phyloP scores from a whole-genome alignment of 2,113 vertebrate species.

The Ardeotis arabs region DNA sequence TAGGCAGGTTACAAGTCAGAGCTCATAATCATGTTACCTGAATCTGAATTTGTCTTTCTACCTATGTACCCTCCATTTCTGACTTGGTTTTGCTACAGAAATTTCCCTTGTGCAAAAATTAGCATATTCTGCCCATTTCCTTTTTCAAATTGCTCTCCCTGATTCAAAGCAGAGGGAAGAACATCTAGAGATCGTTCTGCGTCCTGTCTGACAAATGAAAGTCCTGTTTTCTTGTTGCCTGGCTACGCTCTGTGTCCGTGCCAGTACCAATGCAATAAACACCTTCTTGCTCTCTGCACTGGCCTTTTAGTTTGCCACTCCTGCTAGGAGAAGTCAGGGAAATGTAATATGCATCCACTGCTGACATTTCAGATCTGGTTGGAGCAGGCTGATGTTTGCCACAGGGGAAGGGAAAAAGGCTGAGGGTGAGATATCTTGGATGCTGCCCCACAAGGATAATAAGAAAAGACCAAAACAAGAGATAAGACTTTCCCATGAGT shows the following conservation, averaged over 20 bases:
- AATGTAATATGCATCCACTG: not conserved
- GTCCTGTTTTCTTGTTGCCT: constrained; percentile 8
- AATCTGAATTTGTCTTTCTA: not conserved
- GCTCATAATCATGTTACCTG: not conserved
- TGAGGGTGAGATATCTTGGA: not conserved
- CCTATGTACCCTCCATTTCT: not conserved
- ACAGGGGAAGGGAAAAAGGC: not conserved
- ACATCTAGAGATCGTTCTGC: accelerated
- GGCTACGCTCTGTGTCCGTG: not conserved
- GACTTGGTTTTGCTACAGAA: not conserved
- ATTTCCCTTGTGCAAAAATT: not conserved
- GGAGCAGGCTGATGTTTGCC: not conserved
- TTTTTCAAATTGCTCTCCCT: not conserved
- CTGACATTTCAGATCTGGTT: not conserved
- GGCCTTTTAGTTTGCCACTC: not conserved
- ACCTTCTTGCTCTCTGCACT: not conserved
- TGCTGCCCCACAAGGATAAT: not conserved
- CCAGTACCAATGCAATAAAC: not conserved
- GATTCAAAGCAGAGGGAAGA: not conserved
- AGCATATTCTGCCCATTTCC: not conserved
- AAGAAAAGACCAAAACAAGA: not conserved
- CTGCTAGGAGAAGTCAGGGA: not conserved
- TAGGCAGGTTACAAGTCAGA: not conserved
- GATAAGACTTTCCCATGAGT: not conserved
- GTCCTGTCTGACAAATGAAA: not conserved